phyloP scores from a whole-genome alignment of 2,888 invertebrate genomes.

The Malthinus flaveolus region DNA sequence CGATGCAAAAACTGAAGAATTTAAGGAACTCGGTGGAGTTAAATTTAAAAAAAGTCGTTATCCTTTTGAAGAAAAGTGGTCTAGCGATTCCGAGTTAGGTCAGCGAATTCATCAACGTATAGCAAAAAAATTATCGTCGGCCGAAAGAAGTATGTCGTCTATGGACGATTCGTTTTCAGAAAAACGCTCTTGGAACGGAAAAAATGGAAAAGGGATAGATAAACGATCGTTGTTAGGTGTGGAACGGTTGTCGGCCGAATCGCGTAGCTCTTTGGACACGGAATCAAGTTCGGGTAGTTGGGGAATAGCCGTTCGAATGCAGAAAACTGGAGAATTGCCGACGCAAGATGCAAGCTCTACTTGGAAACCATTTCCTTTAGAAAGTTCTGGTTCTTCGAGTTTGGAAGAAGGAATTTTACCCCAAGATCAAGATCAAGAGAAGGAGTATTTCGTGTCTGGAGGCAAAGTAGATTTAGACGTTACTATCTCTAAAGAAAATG shows the following conservation, averaged over 20 bases:
- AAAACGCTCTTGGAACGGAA: conserved; percentile 34
- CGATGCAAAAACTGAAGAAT: conserved; percentile 20
- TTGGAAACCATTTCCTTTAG: conserved; percentile 82
- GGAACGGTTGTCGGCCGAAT: conserved; percentile 62
- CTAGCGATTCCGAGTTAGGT: conserved; percentile 52
- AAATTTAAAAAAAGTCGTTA: conserved; percentile 49
- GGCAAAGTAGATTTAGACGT: conserved; percentile 55
- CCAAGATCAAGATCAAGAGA: conserved; percentile 67
- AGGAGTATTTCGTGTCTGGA: conserved; percentile 52
- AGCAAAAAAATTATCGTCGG: conserved; percentile 51
- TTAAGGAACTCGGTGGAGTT: conserved; percentile 31
- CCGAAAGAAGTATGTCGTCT: conserved; percentile 50
- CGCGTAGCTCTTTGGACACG: conserved; percentile 73
- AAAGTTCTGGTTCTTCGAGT: conserved; percentile 84
- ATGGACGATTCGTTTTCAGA: conserved; percentile 49
- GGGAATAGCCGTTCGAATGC: conserved; percentile 66
- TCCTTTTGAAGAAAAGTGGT: conserved; percentile 56
- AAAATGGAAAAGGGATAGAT: conserved; percentile 41
- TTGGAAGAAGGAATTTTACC: conserved; percentile 83
- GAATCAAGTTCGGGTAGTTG: conserved; percentile 76
- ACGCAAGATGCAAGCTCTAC: conserved; percentile 74
- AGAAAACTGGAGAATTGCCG: conserved; percentile 60
- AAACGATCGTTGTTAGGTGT: conserved; percentile 48
- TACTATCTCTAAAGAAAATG: conserved; percentile 64
- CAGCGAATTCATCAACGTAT: conserved; percentile 51